Percentiles rank a stretch among this genome's conserved stretches.
Conservation (phyloP, 2,797 vertebrate genomes). For the Siniperca scherzeri region DNA sequence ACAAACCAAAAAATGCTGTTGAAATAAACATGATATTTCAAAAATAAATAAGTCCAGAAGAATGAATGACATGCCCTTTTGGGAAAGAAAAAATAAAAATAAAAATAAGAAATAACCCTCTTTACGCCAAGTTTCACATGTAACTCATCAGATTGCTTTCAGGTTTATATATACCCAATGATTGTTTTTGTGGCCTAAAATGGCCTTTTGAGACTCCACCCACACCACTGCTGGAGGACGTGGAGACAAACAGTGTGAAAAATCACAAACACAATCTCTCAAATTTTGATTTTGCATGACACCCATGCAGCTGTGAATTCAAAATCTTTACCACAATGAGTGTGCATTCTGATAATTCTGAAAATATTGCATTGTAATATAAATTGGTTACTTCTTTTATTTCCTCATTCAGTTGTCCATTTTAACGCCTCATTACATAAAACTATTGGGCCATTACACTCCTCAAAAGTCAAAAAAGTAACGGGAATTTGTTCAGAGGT, state of each 20-base stretch:
- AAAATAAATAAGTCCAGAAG: slow-evolving; percentile 84
- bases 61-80: slow-evolving; percentile 55
- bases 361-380: slow-evolving; percentile 22
- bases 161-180: slow-evolving; percentile 15
- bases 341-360: slow-evolving; percentile 1
- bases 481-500: slow-evolving; percentile 53
- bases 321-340: neutral
- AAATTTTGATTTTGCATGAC: neutral
- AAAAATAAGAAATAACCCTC: slow-evolving; percentile 27
- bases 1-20: slow-evolving; percentile 58
- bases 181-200: slow-evolving; percentile 33
- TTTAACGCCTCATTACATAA: slow-evolving; percentile 17
- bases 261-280: slow-evolving; percentile 30
- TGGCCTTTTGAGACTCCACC: slow-evolving; percentile 21
- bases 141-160: slow-evolving; percentile 51
- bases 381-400: neutral
- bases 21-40: slow-evolving; percentile 73
- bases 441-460: slow-evolving; percentile 9
- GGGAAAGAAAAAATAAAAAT: slow-evolving; percentile 44
- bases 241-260: neutral
- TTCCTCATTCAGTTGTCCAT: neutral
- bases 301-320: slow-evolving; percentile 6
- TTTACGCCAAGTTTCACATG: slow-evolving; percentile 55
- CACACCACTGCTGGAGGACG: slow-evolving; percentile 6
- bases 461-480: slow-evolving; percentile 47